A percentile compares a stretch with the other conserved stretches of the same genome.
Evolutionary conservation across 2,888 invertebrate genomes (phyloP).

Genomic region (Labia minor): DNA sequence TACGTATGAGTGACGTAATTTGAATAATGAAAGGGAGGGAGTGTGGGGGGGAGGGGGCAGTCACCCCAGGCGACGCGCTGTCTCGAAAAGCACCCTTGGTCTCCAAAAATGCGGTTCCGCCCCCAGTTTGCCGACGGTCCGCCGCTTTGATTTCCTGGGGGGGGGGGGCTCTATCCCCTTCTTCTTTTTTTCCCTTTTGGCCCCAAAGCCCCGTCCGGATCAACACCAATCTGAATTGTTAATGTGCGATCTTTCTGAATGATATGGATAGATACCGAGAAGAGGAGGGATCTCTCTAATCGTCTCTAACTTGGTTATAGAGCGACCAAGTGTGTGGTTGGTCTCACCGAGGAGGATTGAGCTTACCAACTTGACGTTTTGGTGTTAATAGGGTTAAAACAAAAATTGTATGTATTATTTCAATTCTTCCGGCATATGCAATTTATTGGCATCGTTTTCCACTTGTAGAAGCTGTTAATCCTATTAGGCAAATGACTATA

Average conservation of each 20-base stretch:
- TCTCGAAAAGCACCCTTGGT: too few relatives aligned
- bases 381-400: background rate
- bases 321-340: background rate
- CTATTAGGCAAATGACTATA: background rate
- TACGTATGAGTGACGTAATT: background rate
- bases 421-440: background rate
- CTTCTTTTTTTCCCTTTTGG: background rate
- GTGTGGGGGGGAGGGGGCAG: too few relatives aligned
- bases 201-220: background rate
- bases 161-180: background rate
- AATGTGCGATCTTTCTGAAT: background rate
- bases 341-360: background rate
- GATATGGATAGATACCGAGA: background rate
- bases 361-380: background rate
- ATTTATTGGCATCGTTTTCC: too few relatives aligned
- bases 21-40: background rate
- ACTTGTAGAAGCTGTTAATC: background rate
- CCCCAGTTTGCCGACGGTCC: background rate
- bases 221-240: background rate
- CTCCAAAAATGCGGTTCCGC: too few relatives aligned
- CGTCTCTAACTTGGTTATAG: background rate
- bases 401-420: background rate
- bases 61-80: too few relatives aligned
- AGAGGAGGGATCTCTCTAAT: background rate
- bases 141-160: background rate